Evolutionary conservation across 2,797 vertebrate species (phyloP).

Genomic region (Pipistrellus nathusii): DNA sequence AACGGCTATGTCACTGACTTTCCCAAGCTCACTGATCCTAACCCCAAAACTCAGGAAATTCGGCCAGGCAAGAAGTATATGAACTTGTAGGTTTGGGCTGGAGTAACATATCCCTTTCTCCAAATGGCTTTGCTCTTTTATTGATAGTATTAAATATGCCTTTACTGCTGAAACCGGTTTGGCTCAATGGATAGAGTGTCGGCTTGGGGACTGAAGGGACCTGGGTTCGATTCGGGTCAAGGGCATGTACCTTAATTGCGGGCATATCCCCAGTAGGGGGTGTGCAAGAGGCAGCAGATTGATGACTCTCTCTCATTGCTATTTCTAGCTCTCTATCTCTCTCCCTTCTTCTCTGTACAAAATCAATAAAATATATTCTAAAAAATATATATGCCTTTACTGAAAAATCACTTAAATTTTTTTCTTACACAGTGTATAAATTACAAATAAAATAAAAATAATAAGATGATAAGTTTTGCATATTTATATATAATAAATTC

Average conservation of each 20-base stretch:
- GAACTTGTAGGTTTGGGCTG: not conserved
- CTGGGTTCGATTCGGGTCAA: too few relatives aligned
- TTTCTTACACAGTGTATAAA: not conserved
- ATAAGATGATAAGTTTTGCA: not conserved
- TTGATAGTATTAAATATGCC: not conserved
- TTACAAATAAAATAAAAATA: not conserved
- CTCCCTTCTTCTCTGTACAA: too few relatives aligned
- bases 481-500: not conserved
- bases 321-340: too few relatives aligned
- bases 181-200: too few relatives aligned
- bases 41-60: not conserved
- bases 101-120: not conserved
- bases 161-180: not conserved
- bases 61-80: not conserved
- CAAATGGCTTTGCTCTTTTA: not conserved
- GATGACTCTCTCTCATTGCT: too few relatives aligned
- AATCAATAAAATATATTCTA: too few relatives aligned
- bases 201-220: too few relatives aligned
- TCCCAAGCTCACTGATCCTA: not conserved
- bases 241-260: too few relatives aligned
- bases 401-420: not conserved
- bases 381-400: not conserved
- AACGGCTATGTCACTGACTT: not conserved
- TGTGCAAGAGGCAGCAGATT: too few relatives aligned
- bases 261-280: too few relatives aligned